Conservation (phyloP, 2,888 invertebrate species). For the Teleogryllus oceanicus region DNA sequence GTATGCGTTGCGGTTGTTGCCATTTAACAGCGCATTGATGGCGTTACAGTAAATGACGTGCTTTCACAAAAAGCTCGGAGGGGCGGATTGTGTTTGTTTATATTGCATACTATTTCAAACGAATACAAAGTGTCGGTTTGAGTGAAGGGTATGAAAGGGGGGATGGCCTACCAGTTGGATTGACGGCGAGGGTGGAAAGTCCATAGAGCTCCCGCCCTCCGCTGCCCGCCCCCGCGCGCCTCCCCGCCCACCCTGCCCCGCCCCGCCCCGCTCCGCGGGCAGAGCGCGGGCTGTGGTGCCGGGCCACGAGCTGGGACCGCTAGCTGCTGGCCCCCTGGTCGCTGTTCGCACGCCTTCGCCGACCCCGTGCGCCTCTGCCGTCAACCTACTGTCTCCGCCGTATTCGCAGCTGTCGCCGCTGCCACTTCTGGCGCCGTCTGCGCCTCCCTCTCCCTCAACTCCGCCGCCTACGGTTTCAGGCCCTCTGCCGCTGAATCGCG, state of each 20-base stretch:
- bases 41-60: slow-evolving; percentile 18
- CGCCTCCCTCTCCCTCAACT: too few relatives aligned
- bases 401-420: too few relatives aligned
- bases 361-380: neutral
- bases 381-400: too few relatives aligned
- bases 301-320: neutral
- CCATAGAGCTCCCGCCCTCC: neutral
- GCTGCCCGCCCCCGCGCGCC: too few relatives aligned
- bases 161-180: neutral
- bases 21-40: slow-evolving; percentile 18
- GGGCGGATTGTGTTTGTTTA: slow-evolving; percentile 18
- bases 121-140: slow-evolving; percentile 18
- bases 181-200: slow-evolving; percentile 18
- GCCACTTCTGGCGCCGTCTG: too few relatives aligned
- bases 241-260: too few relatives aligned
- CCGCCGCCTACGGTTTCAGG: too few relatives aligned
- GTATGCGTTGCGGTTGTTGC: slow-evolving; percentile 18
- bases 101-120: slow-evolving; percentile 12
- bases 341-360: neutral
- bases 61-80: slow-evolving; percentile 1
- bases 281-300: neutral
- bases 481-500: too few relatives aligned
- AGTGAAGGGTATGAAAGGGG: neutral
- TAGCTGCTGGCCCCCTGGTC: neutral
- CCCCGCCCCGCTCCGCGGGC: neutral